phyloP scores from a whole-genome alignment of 1,140 invertebrate genomes.

The Musca domestica region DNA sequence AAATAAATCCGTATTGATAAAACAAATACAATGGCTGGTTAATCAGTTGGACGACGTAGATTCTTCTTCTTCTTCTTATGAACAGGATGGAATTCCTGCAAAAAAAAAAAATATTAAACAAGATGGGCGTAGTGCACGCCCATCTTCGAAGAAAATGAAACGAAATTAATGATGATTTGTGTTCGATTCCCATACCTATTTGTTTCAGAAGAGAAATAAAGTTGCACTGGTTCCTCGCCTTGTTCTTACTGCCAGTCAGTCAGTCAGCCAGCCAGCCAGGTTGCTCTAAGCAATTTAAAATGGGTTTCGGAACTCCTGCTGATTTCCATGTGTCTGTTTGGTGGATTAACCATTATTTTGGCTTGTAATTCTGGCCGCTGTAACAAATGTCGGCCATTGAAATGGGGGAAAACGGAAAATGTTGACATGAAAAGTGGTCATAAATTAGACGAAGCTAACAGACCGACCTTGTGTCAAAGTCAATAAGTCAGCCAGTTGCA shows the following conservation, averaged over 20 bases:
- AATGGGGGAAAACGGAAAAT: neutral
- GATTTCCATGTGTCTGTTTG: slow-evolving; percentile 10
- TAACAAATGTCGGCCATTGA: slow-evolving; percentile 11
- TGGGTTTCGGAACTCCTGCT: slow-evolving; percentile 4
- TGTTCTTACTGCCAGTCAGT: too few relatives aligned
- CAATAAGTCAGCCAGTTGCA: too few relatives aligned
- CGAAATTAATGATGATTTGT: slow-evolving; percentile 8
- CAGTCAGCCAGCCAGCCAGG: too few relatives aligned
- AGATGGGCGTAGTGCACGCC: neutral
- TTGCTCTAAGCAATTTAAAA: too few relatives aligned
- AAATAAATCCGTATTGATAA: slow-evolving; percentile 8
- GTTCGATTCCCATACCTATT: neutral
- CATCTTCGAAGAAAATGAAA: neutral
- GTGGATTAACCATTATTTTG: slow-evolving; percentile 14
- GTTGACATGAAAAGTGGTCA: slow-evolving; percentile 16
- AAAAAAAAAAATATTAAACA: neutral
- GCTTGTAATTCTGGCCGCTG: neutral
- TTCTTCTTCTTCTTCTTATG: neutral
- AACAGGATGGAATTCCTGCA: neutral
- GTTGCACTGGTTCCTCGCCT: neutral
- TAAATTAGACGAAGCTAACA: slow-evolving; percentile 7
- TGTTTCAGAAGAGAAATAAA: neutral
- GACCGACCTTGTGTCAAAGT: too few relatives aligned
- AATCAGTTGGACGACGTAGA: neutral
- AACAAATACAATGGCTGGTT: slow-evolving; percentile 4